Evolutionary conservation across 2,797 vertebrate species (phyloP).

Genomic region (Notamacropus eugenii): DNA sequence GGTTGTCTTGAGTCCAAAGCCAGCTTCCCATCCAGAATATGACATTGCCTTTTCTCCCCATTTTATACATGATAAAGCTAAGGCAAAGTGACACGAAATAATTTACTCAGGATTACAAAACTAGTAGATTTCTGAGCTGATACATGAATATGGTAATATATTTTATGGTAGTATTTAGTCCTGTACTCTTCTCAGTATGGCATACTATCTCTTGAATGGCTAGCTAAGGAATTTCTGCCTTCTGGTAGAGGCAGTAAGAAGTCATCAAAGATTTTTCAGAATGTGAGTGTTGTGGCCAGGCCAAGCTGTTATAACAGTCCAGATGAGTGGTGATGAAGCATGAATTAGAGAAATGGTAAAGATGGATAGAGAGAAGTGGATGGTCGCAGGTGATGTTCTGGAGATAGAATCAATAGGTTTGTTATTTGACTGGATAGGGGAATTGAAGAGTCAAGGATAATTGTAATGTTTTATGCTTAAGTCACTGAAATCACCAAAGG

Average conservation of each 20-base stretch:
- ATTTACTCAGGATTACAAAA: background rate
- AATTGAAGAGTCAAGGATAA: background rate
- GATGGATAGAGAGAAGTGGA: background rate
- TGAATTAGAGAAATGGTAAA: background rate
- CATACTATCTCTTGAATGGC: background rate
- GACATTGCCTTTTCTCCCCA: background rate
- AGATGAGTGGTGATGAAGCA: background rate
- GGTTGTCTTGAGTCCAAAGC: background rate
- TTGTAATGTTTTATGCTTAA: background rate
- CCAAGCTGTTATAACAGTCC: background rate
- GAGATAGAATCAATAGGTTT: background rate
- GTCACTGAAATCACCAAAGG: background rate
- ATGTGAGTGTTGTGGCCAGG: background rate
- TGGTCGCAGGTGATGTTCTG: background rate
- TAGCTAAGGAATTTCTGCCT: background rate
- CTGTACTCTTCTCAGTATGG: background rate
- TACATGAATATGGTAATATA: background rate
- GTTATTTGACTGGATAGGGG: background rate
- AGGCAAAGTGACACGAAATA: background rate
- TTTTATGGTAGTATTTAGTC: background rate
- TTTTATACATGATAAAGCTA: background rate
- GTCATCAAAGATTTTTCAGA: background rate
- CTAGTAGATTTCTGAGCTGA: background rate
- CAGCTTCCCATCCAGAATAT: background rate
- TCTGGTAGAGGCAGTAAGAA: background rate